A percentile compares a stretch with the other conserved stretches of the same genome.
Conservation (phyloP, 2,888 invertebrate species). For the Clostera curtula region DNA sequence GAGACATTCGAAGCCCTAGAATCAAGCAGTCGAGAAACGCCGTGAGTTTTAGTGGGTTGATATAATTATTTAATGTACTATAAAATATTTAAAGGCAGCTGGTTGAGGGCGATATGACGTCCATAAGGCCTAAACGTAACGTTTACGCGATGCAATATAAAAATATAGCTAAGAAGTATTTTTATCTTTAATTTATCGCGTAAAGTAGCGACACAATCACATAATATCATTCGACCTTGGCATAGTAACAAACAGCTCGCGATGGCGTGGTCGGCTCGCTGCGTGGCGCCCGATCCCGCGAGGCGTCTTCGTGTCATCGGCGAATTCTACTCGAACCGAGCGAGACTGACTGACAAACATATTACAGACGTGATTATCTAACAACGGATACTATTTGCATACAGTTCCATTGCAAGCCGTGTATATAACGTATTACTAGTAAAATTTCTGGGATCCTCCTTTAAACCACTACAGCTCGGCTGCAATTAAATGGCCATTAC, state of each 20-base stretch:
- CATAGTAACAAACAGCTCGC: constrained; percentile 39
- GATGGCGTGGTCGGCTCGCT: constrained; percentile 21
- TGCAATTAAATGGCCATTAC: too few relatives aligned
- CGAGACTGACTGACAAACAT: constrained; percentile 20
- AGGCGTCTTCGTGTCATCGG: constrained; percentile 24
- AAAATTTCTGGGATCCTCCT: too few relatives aligned
- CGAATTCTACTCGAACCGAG: constrained; percentile 18
- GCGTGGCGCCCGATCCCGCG: constrained; percentile 23
- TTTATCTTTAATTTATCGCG: constrained; percentile 39
- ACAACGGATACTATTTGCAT: constrained; percentile 26
- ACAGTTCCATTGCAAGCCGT: constrained; percentile 12
- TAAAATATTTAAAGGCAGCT: too few relatives aligned
- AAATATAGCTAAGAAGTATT: constrained; percentile 23
- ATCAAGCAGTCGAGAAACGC: too few relatives aligned
- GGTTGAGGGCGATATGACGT: too few relatives aligned
- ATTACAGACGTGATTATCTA: constrained; percentile 26
- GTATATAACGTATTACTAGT: too few relatives aligned
- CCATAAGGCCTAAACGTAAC: constrained; percentile 6
- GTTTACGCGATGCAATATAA: constrained; percentile 14
- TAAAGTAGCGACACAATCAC: constrained; percentile 40
- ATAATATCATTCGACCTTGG: constrained; percentile 52
- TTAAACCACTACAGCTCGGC: too few relatives aligned
- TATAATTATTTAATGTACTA: too few relatives aligned
- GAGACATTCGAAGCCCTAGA: too few relatives aligned
- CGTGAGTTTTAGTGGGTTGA: too few relatives aligned